Conservation (phyloP, 2,113 vertebrate species). For the Panurus biarmicus region DNA sequence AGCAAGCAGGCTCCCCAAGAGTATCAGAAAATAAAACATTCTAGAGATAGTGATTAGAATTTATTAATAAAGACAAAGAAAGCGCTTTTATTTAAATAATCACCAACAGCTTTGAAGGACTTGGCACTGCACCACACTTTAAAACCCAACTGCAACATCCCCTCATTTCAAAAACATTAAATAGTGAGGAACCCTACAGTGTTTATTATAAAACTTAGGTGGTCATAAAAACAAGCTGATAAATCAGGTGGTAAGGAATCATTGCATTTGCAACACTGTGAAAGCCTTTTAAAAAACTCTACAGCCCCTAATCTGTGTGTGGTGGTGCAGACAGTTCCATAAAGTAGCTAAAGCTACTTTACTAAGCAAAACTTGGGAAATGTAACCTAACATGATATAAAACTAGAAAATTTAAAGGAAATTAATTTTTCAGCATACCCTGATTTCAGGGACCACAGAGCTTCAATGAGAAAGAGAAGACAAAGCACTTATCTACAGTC, state of each 20-base stretch:
- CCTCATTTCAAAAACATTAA: not conserved
- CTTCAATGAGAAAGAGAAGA: not conserved
- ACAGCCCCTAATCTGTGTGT: not conserved
- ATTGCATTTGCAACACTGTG: not conserved
- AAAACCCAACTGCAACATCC: not conserved
- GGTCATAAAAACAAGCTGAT: not conserved
- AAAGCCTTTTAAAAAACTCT: not conserved
- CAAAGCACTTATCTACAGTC: not conserved
- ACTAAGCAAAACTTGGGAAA: not conserved
- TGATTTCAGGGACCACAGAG: not conserved
- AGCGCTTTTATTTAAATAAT: not conserved
- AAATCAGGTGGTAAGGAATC: not conserved
- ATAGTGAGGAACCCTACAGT: not conserved
- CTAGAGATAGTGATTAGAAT: not conserved
- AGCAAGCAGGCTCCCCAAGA: not conserved
- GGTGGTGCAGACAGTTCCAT: not conserved
- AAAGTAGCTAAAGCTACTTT: not conserved
- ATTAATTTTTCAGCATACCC: not conserved
- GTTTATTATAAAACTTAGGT: not conserved
- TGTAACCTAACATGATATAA: not conserved
- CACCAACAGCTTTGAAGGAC: not conserved
- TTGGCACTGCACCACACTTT: not conserved
- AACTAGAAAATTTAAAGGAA: not conserved
- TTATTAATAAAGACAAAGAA: not conserved
- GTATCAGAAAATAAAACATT: not conserved